phyloP scores from a whole-genome alignment of 2,888 invertebrate species.

The Noctua janthina region DNA sequence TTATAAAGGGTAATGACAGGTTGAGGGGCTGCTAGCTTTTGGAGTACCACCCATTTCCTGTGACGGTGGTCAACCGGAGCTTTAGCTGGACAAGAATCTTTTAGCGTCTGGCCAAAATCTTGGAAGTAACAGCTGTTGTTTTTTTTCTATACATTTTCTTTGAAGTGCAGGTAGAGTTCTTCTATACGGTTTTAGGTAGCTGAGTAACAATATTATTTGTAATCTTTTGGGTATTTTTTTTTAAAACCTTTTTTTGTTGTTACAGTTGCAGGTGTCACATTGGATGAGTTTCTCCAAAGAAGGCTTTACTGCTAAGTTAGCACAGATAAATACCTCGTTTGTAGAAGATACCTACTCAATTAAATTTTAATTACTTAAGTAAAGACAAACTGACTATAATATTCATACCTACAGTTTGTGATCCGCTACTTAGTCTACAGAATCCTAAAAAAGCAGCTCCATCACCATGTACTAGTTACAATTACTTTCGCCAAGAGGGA shows the following conservation, averaged over 20 bases:
- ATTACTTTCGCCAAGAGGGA: not conserved
- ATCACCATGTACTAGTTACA: not conserved
- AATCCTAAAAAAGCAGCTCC: not conserved
- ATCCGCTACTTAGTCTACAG: not conserved
- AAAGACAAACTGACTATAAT: not conserved
- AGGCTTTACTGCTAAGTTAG: not conserved
- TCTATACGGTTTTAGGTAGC: not conserved
- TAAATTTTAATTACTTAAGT: not conserved
- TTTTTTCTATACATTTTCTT: not conserved
- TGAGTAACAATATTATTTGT: not conserved
- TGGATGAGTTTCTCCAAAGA: not conserved
- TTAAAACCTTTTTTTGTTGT: not conserved
- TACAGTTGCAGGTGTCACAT: not conserved
- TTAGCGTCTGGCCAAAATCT: not conserved
- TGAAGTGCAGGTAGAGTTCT: not conserved
- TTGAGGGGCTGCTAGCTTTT: slow-evolving; percentile 5
- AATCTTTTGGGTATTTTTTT: not conserved
- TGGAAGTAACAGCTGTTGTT: not conserved
- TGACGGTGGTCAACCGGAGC: not conserved
- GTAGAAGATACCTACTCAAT: not conserved
- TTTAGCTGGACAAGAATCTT: not conserved
- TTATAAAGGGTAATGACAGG: slow-evolving; percentile 30
- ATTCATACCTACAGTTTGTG: not conserved
- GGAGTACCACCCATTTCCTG: slow-evolving; percentile 21
- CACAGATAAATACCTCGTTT: not conserved